Base-by-base conservation (phyloP, 92 coral and sea anemone species). In the Siderastrea siderea region DNA sequence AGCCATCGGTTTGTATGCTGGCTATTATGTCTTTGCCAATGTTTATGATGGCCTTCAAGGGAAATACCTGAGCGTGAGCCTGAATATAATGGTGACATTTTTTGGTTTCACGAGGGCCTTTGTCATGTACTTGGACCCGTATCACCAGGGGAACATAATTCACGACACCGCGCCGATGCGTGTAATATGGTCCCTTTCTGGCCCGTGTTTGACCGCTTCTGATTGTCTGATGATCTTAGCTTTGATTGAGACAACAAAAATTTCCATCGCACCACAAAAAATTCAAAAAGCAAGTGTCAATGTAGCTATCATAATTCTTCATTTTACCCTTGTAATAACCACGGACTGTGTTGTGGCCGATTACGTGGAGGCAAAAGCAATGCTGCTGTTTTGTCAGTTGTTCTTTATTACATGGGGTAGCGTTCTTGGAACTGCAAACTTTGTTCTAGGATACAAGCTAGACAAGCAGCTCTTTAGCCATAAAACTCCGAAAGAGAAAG, bases 171-270 rank as follows among this genome's bases (percentile, higher is more conserved):
- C 85, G 11, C 66, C 63, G 47, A 94, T 94, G 97, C 95, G 97
- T 73, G 69, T 94, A 5, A 48, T 94, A 48, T 94, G 97, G 97
- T 89, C 93, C 26, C 78, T 92, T 26, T 87, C 91, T 4, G 93
- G 90, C n/a, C 97, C 97, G 9, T 92, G 97, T 79, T 76, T 94
- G 48, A 92, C 95, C 1, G 90, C 97, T 1, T 92, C 97, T n/a
- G 97, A 94, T 77, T 92, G 86, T 6, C 9, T 91, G 84, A 86
- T 92, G 68, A 87, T 94, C 63, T 75, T 92, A 68, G 83, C 93
- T 12, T 84, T 94, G 49, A 79, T 94, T 7, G 95, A 94, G 53
- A 91, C 92, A 3, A 71, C 94, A 43, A 86, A 86, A 19, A 19
- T 94, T 16, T 81, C 85, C 74, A 58, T 94, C 47, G 97, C 92